Evolutionary conservation across 2,797 vertebrate genomes (phyloP).

Genomic region (Rhincodon typus): DNA sequence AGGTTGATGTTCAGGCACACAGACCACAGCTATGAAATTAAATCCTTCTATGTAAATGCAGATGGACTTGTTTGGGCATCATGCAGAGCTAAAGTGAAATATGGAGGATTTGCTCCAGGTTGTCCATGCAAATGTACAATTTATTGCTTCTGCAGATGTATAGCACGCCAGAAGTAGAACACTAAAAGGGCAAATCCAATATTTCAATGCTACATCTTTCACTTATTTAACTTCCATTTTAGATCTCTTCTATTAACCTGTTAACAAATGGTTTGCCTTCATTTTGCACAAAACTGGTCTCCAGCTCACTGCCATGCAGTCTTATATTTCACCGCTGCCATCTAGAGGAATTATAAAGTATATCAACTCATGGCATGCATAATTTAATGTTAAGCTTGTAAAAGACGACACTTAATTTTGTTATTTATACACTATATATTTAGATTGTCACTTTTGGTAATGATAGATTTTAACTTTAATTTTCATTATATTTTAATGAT

Average conservation of each 20-base stretch:
- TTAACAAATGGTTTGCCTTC: constrained; percentile 24
- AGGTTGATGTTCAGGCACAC: constrained; percentile 22
- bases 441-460: neutral
- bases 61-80: constrained; percentile 11
- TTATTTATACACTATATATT: neutral
- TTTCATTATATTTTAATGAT: neutral
- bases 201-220: constrained; percentile 24
- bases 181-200: constrained; percentile 19
- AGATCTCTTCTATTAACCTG: constrained; percentile 26
- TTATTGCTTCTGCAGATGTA: neutral
- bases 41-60: constrained; percentile 28
- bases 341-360: neutral
- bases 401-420: neutral
- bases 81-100: constrained; percentile 12
- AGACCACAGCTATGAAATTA: constrained; percentile 14
- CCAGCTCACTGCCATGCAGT: neutral
- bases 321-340: constrained; percentile 27
- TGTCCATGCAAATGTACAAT: constrained; percentile 5
- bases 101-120: neutral
- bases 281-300: neutral
- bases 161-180: constrained; percentile 34
- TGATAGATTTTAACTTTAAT: neutral
- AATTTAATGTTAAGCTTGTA: neutral
- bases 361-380: neutral
- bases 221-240: constrained; percentile 30